phyloP scores from a whole-genome alignment of 2,888 invertebrate species.

The Argynnis bischoffii region DNA sequence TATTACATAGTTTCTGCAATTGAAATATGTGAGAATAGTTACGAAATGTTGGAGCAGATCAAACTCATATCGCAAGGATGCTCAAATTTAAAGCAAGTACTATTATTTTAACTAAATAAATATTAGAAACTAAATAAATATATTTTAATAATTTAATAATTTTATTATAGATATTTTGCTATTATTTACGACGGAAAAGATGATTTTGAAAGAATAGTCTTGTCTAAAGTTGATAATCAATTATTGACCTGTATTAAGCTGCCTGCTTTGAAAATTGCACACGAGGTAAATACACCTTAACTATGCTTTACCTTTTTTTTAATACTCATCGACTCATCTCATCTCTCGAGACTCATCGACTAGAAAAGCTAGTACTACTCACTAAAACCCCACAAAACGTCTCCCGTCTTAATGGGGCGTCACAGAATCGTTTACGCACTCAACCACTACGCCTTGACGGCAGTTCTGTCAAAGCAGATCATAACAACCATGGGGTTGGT shows the following conservation, averaged over 20 bases:
- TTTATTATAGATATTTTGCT: slow-evolving; percentile 28
- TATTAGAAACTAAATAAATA: neutral
- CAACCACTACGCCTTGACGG: too few species aligned
- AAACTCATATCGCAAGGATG: slow-evolving; percentile 5
- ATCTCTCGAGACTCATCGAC: too few species aligned
- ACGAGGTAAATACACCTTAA: neutral
- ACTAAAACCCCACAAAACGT: too few species aligned
- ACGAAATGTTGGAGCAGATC: slow-evolving; percentile 20
- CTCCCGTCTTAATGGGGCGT: too few species aligned
- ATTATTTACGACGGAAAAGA: slow-evolving; percentile 19
- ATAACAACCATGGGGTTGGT: too few species aligned
- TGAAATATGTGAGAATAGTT: slow-evolving; percentile 8
- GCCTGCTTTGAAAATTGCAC: slow-evolving; percentile 19
- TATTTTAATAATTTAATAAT: slow-evolving; percentile 5
- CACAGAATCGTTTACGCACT: too few species aligned
- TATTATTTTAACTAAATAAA: too few species aligned
- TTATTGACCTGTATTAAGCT: slow-evolving; percentile 19
- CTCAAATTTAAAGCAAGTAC: slow-evolving; percentile 26
- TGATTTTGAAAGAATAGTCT: neutral
- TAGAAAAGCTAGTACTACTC: too few species aligned
- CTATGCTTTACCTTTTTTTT: too few species aligned
- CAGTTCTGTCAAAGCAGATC: too few species aligned
- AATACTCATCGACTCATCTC: too few species aligned
- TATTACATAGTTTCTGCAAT: slow-evolving; percentile 21
- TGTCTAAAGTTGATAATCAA: slow-evolving; percentile 6